Base-by-base conservation (phyloP, 2,888 invertebrate genomes). In the Acrocyrtus sp. region DNA sequence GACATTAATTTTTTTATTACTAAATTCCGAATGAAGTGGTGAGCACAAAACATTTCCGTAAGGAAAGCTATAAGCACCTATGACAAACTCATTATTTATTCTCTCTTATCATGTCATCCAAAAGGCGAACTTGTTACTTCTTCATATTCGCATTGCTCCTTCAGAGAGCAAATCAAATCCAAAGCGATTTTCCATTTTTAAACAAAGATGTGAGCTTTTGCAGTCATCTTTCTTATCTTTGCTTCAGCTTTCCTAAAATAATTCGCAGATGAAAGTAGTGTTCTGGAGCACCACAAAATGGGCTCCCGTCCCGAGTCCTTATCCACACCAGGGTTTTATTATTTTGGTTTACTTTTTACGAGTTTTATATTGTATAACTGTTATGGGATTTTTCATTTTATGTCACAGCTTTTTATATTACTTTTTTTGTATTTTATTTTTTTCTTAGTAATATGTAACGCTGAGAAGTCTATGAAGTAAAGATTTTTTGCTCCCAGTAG, bases 281-380 rank as follows among this genome's bases (percentile, higher is more conserved):
- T 2, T 2, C 26, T 41, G 19, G 2, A 19, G n/a, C 12, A 21
- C 12, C 22, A 53, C 68, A 68, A 68, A 68, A 68, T 53, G 60
- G 68, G 68, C 68, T 68, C 68, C 68, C 68, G 61, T 61, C 68
- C 45, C 22, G 68, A 54, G 54, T 22, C 61, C n/a, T 21, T 10
- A 61, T 61, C 53, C 27, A 5, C 8, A 45, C 61, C 68, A 68
- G 61, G 61, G 56, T 51, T 61, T 75, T 75, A 58, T 19, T 24
- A 58, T 75, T 75, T 66, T 75, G 74, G 74, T 70, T 75, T 75
- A 41, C 74, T 75, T 75, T 75, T 75, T 75, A 66, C 62, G 48
- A 21, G 43, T 63, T 61, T 61, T 56, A n/a, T 67, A 29, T 34
- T 45, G 39, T 65, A 53, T 70, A 57, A 43, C 74, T 75, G 74